Evolutionary conservation across 2,888 invertebrate genomes (phyloP).

Genomic region (Platycnemis pennipes): DNA sequence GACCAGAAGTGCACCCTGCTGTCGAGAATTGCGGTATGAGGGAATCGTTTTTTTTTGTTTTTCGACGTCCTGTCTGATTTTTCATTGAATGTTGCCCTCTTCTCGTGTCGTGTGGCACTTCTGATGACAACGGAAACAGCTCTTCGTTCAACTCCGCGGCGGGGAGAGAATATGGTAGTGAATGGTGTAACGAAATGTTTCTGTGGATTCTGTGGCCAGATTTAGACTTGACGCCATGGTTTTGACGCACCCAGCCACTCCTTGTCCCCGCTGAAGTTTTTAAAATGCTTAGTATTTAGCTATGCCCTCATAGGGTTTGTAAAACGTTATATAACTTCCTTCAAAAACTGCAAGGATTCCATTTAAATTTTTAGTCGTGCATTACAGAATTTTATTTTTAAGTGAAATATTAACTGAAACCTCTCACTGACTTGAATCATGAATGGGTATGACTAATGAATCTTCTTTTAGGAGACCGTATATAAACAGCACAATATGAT

Average conservation of each 20-base stretch:
- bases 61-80: background rate
- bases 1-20: slow-evolving; percentile 31
- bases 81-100: background rate
- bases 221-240: too few relatives aligned
- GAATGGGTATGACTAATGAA: background rate
- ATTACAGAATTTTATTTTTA: background rate
- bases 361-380: background rate
- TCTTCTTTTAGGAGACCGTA: background rate
- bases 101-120: background rate
- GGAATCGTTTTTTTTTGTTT: background rate
- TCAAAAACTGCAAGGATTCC: background rate
- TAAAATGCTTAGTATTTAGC: too few relatives aligned
- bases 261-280: too few relatives aligned
- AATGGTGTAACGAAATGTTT: too few relatives aligned
- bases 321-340: background rate
- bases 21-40: slow-evolving; percentile 25
- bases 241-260: too few relatives aligned
- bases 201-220: too few relatives aligned
- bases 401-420: background rate
- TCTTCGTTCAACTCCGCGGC: background rate
- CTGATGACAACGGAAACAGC: background rate
- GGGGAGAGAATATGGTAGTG: background rate
- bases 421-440: too few relatives aligned
- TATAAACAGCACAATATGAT: too few relatives aligned
- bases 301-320: too few relatives aligned